These are phyloP conservation scores for Argyresthia albistria DNA, from an alignment of 2,888 invertebrate genomes.

Conservation along the genomic window DNA sequence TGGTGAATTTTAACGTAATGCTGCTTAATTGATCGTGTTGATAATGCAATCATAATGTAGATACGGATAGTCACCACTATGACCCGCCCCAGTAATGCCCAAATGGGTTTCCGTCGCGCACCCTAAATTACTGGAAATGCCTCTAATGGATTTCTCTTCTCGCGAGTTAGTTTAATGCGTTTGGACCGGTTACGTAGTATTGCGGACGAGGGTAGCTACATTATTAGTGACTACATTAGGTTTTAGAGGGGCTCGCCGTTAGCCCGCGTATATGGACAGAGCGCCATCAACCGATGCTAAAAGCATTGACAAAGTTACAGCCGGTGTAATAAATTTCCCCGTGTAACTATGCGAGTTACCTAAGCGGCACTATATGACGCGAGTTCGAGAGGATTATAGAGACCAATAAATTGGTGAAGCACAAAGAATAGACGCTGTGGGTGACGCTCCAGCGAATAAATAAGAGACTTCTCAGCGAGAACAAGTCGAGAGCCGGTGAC, in stretches of 20 bases:
- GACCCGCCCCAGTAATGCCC: conserved; percentile 31
- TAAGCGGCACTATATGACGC: not conserved
- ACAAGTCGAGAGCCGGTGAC: conserved; percentile 63
- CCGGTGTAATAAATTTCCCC: conserved; percentile 2
- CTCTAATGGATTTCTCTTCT: conserved; percentile 35
- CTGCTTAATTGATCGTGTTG: conserved; percentile 58
- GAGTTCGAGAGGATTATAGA: not conserved
- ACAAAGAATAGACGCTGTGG: conserved; percentile 50
- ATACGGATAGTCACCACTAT: conserved; percentile 28
- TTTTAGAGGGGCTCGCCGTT: conserved; percentile 8
- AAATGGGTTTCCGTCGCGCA: conserved; percentile 39
- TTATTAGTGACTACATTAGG: conserved; percentile 18
- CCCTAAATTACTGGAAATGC: conserved; percentile 22
- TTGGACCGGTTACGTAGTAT: conserved; percentile 22
- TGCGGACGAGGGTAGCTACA: conserved; percentile 12
- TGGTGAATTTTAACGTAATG: conserved; percentile 60
- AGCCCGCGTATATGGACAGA: not conserved
- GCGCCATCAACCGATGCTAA: conserved; percentile 4
- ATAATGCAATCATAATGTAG: conserved; percentile 48
- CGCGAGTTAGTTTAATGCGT: conserved; percentile 28
- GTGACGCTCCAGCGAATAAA: conserved; percentile 64
- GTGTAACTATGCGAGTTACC: not conserved
- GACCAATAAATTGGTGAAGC: conserved; percentile 12
- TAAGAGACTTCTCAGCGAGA: conserved; percentile 61
- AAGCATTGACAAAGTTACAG: conserved; percentile 6